Evolutionary conservation across 2,888 invertebrate species (phyloP), one percentile per base, ranked within the genome.

Genomic region (Napeogenes inachia): DNA sequence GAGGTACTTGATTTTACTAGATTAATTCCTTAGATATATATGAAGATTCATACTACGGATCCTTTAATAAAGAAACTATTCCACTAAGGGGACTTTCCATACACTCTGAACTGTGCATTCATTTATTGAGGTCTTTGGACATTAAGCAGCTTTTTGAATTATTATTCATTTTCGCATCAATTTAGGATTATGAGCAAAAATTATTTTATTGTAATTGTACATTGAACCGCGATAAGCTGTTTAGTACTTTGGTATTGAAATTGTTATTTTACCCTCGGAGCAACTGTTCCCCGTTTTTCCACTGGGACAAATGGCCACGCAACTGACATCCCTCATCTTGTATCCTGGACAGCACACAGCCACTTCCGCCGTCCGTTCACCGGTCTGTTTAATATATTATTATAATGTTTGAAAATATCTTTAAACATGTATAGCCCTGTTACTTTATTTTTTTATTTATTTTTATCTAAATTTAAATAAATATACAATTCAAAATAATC

Each of bases 281-380:
- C 94, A 95, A 60, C 87, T 81, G 13, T 82, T 80, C 54, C 94
- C 94, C 13, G 89, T 91, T 75, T 91, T 94, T 55, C 94, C 95
- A 46, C 90, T 80, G 13, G 91, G 84, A 76, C 96, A 96, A 30
- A 91, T 87, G 63, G 92, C 91, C 4, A 92, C 82, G 73, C 95
- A 95, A 13, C 89, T 84, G 10, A 94, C 93, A 70, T 93, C 90
- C 61, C 91, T 92, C 80, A 92, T 92, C 64, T 91, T 89, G 80
- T 94, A 96, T 45, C 96, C 96, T 61, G 93, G 92, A 75, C 96
- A 96, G 82, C 96, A 96, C 53, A 93, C 93, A 35, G 93, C 92
- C 33, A 95, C 92, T 42, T 92, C 92, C 57, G 93, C 93, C 6
- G 91, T 93, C 69, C 93, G 92, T 73, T 93, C 92, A 73, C 94